phyloP scores from a whole-genome alignment of 2,113 vertebrate genomes.

The Perccottus glenii region DNA sequence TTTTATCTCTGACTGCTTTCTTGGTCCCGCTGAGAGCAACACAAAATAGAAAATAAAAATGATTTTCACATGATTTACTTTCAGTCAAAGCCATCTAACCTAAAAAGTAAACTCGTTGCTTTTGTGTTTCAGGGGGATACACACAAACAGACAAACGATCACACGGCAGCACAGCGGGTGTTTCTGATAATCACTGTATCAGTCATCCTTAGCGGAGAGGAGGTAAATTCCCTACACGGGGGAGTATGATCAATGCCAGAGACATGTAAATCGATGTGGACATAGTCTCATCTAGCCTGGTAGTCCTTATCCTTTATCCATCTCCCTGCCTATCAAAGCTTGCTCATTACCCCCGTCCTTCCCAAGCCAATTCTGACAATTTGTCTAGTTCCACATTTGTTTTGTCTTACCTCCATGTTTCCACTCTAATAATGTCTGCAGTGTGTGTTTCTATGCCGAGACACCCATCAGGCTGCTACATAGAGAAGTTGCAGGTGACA shows the following conservation, averaged over 20 bases:
- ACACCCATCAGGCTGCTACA: constrained; percentile 70
- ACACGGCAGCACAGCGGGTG: constrained; percentile 31
- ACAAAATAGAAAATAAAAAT: constrained; percentile 49
- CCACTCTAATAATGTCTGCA: constrained; percentile 45
- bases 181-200: constrained; percentile 73
- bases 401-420: constrained; percentile 30
- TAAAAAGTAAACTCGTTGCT: constrained; percentile 16
- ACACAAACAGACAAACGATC: constrained; percentile 11
- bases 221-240: constrained; percentile 58
- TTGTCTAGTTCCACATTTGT: constrained; percentile 19
- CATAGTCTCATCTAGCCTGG: constrained; percentile 55
- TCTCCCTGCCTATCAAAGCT: constrained; percentile 40
- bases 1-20: constrained; percentile 39
- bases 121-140: constrained; percentile 21
- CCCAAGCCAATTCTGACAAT: constrained; percentile 27
- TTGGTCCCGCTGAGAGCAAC: constrained; percentile 31
- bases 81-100: constrained; percentile 25
- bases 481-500: constrained; percentile 47
- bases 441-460: constrained; percentile 39
- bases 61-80: constrained; percentile 45
- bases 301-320: constrained; percentile 56
- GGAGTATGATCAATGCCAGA: constrained; percentile 73
- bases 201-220: constrained; percentile 66
- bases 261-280: constrained; percentile 76
- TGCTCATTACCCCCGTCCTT: constrained; percentile 46